phyloP scores from a whole-genome alignment of 2,797 vertebrate genomes.

The Syngnathus rostellatus region DNA sequence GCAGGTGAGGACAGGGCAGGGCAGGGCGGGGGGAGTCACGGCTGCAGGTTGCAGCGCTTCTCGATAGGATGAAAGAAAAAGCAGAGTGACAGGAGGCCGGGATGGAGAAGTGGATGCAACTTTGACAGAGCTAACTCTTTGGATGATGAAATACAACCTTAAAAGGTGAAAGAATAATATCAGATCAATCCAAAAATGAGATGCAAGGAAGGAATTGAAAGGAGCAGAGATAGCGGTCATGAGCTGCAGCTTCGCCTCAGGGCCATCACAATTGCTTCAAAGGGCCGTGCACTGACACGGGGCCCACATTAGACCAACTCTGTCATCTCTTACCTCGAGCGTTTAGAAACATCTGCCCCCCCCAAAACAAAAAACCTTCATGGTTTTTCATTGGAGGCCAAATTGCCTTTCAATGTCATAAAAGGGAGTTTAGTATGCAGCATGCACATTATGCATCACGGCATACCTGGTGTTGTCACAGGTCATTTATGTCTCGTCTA shows the following conservation, averaged over 20 bases:
- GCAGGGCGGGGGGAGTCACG: not conserved
- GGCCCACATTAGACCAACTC: not conserved
- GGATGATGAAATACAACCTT: not conserved
- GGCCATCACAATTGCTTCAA: not conserved
- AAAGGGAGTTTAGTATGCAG: not conserved
- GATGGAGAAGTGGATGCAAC: not conserved
- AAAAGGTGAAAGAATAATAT: not conserved
- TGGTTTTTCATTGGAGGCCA: not conserved
- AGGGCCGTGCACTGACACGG: too few species aligned
- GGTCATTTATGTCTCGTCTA: not conserved
- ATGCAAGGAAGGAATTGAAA: not conserved
- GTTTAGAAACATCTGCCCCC: constrained; percentile 1
- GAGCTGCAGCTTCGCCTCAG: not conserved
- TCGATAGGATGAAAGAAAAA: constrained; percentile 2
- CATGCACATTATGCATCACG: not conserved
- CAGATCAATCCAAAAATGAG: not conserved
- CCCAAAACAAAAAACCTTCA: not conserved
- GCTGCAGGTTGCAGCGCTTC: not conserved
- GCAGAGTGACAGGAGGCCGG: not conserved
- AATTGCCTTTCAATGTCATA: not conserved
- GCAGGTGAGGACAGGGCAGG: constrained; percentile 32
- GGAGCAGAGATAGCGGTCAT: not conserved
- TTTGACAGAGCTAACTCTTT: not conserved
- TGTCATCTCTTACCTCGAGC: not conserved
- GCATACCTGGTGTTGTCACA: not conserved